Percentiles rank a stretch among this genome's conserved stretches.
phyloP scores from a whole-genome alignment of 1,140 invertebrate genomes.

The Cryptotermes secundus region DNA sequence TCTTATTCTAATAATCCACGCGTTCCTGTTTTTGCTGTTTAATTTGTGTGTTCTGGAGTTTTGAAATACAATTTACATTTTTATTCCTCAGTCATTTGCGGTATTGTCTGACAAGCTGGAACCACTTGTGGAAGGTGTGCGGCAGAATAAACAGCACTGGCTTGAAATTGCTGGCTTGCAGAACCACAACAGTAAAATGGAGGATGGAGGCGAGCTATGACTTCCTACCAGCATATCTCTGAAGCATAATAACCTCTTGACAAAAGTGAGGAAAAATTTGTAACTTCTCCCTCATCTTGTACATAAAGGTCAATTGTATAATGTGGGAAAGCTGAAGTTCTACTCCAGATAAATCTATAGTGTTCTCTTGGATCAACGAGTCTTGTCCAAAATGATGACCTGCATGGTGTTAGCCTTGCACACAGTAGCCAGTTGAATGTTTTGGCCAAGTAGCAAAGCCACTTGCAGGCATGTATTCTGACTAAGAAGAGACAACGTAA shows the following conservation, averaged over 20 bases:
- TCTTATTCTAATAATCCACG: no score
- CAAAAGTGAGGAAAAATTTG: background rate
- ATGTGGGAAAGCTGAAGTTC: background rate
- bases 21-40: no score
- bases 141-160: constrained; percentile 81
- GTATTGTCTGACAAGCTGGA: constrained; percentile 72
- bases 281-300: background rate
- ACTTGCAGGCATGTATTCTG: background rate
- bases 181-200: background rate
- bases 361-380: background rate
- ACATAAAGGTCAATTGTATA: background rate
- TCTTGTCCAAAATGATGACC: background rate
- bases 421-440: background rate
- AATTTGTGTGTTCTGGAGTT: background rate
- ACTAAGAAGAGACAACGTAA: background rate
- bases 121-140: constrained; percentile 82
- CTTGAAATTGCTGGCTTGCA: constrained; percentile 60
- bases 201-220: background rate
- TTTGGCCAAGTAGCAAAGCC: background rate
- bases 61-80: constrained; percentile 29
- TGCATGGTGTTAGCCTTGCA: background rate
- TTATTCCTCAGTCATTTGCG: constrained; percentile 73
- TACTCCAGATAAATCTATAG: background rate
- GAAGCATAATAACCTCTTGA: background rate
- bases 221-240: background rate